Base-by-base conservation (phyloP, 2,797 vertebrate species). In the Lagodon rhomboides region DNA sequence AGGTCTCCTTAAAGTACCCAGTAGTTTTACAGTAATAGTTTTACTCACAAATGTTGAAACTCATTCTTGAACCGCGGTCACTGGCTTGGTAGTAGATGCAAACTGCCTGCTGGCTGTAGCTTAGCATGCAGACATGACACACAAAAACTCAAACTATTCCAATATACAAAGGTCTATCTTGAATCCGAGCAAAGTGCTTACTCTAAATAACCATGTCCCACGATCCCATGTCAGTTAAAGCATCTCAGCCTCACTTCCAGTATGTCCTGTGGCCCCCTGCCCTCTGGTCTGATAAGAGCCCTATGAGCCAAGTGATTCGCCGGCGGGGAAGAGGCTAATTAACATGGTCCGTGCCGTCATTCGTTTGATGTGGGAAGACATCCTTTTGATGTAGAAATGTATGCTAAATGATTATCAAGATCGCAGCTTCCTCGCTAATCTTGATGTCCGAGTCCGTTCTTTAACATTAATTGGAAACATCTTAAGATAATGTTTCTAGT, bases 391-490 rank as follows among this genome's bases (percentile, higher is more conserved):
- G 91, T 89, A 73, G 86, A 90, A 85, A 82, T 77, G 68, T 86
- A 90, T 93, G 89, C 79, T 22, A 83, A 87, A 87, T 82, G 63
- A 90, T 93, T 86, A 93, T 92, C 87, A 75, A 90, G 93, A 95
- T 95, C 91, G 83, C 59, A 80, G 80, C 77, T 85, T 92, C 70
- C 71, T 73, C 86, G 78, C 74, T 81, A 70, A 92, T 92, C 92
- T 90, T 71, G 77, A 90, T 91, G 75, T 87, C 66, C 65, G 54
- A 62, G 87, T 91, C 69, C n/a, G 50, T 85, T 85, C 76, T 75
- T 82, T 80, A 77, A 61, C 85, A 91, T 95, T 93, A 92, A 95
- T 94, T 93, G 89, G 87, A 94, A 92, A 87, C 92, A 94, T 94
- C 87, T 91, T 88, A 41, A 77, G 53, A 49, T 90, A 83, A 90